Evolutionary conservation across 2,113 vertebrate genomes (phyloP).

Genomic region (Psephotus haematonotus): DNA sequence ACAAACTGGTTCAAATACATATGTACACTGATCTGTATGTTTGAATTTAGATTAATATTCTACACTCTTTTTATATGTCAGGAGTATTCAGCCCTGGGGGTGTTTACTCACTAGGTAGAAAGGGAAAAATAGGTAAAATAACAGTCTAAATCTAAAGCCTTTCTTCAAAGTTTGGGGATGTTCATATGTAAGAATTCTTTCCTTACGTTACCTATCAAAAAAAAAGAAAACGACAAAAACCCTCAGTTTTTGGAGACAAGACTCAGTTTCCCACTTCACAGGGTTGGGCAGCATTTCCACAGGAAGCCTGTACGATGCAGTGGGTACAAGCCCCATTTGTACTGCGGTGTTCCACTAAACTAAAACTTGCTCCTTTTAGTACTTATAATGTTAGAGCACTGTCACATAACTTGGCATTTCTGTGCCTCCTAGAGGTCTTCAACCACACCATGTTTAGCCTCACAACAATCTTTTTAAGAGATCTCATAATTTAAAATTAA

Average conservation of each 20-base stretch:
- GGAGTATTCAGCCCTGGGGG: background rate
- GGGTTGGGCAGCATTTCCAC: background rate
- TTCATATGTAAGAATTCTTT: background rate
- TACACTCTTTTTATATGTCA: background rate
- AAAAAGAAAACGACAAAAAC: background rate
- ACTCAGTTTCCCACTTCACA: background rate
- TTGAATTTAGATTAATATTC: background rate
- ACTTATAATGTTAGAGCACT: background rate
- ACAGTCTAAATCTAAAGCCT: background rate
- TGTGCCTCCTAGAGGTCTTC: background rate
- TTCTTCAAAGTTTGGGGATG: background rate
- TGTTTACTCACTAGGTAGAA: background rate
- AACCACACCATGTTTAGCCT: background rate
- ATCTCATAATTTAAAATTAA: background rate
- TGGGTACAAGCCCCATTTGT: background rate
- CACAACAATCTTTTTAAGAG: background rate
- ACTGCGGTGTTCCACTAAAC: fast-evolving
- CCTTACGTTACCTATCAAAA: background rate
- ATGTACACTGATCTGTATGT: background rate
- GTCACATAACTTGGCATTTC: background rate
- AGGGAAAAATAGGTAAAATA: background rate
- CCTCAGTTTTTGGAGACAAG: background rate
- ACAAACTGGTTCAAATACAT: background rate
- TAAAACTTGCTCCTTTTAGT: background rate
- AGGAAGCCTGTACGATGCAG: fast-evolving